These are phyloP conservation scores for Drosophila lowei DNA, from an alignment of 1,140 invertebrate species.

Conservation along the genomic window DNA sequence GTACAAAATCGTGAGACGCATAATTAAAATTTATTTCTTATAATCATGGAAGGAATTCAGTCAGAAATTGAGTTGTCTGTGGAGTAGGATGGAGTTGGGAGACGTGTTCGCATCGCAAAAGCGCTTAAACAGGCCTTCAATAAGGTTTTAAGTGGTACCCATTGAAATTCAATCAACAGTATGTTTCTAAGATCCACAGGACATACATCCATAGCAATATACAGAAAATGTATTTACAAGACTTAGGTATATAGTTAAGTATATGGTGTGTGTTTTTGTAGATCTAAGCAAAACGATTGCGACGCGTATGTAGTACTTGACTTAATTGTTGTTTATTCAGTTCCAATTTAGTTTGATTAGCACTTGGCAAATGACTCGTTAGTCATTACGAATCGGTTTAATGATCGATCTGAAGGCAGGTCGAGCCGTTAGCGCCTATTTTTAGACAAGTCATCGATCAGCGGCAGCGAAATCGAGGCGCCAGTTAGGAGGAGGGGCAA, in stretches of 20 bases:
- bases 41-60: slow-evolving; percentile 58
- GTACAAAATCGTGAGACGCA: slow-evolving; percentile 77
- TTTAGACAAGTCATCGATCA: slow-evolving; percentile 44
- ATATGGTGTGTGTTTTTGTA: neutral
- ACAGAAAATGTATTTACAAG: too few relatives aligned
- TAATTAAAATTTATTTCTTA: slow-evolving; percentile 76
- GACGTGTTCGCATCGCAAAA: too few relatives aligned
- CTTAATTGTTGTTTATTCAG: slow-evolving; percentile 43
- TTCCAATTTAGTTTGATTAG: slow-evolving; percentile 34
- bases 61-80: slow-evolving; percentile 68
- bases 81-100: neutral
- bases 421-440: slow-evolving; percentile 39
- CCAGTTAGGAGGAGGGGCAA: slow-evolving; percentile 19
- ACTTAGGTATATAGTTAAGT: too few relatives aligned
- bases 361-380: slow-evolving; percentile 11
- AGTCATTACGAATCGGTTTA: slow-evolving; percentile 26
- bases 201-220: too few relatives aligned
- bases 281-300: neutral
- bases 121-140: slow-evolving; percentile 6
- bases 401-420: slow-evolving; percentile 26
- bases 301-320: slow-evolving; percentile 17
- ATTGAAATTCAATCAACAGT: too few relatives aligned
- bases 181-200: too few relatives aligned
- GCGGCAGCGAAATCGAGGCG: slow-evolving; percentile 43
- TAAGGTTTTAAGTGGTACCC: too few relatives aligned